Evolutionary conservation across 2,113 vertebrate genomes (phyloP).

Genomic region (Grammomys surdaster): DNA sequence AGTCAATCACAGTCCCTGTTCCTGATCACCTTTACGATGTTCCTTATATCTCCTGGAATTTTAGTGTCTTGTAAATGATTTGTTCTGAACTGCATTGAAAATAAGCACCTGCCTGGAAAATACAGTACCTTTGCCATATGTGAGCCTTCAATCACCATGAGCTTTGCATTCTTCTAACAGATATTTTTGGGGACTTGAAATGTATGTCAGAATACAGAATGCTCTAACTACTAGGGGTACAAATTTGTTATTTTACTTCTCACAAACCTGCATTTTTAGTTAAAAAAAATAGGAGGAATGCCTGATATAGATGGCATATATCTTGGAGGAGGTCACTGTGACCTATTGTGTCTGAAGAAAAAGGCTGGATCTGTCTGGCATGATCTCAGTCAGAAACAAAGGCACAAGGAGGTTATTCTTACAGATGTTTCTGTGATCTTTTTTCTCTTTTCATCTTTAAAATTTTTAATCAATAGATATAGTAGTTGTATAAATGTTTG

Average conservation of each 20-base stretch:
- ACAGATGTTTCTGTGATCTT: neutral
- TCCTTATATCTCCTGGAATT: slow-evolving; percentile 33
- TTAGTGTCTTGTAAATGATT: slow-evolving; percentile 56
- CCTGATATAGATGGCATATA: neutral
- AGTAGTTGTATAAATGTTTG: neutral
- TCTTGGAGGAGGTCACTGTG: neutral
- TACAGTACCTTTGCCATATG: neutral
- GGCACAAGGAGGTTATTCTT: neutral
- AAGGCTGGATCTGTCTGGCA: accelerated
- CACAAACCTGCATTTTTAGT: neutral
- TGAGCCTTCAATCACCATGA: neutral
- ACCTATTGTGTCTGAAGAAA: neutral
- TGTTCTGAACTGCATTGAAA: neutral
- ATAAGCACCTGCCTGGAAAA: neutral
- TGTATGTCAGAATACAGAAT: neutral
- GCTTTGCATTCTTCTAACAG: slow-evolving; percentile 25
- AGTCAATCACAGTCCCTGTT: slow-evolving; percentile 39
- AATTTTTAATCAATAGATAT: neutral
- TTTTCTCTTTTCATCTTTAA: neutral
- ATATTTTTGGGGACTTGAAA: neutral
- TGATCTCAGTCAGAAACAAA: neutral
- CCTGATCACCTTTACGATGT: neutral
- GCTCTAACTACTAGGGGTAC: neutral
- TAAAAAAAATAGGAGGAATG: neutral
- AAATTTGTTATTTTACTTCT: neutral